phyloP scores from a whole-genome alignment of 2,113 vertebrate species.

The Zosterops lateralis region DNA sequence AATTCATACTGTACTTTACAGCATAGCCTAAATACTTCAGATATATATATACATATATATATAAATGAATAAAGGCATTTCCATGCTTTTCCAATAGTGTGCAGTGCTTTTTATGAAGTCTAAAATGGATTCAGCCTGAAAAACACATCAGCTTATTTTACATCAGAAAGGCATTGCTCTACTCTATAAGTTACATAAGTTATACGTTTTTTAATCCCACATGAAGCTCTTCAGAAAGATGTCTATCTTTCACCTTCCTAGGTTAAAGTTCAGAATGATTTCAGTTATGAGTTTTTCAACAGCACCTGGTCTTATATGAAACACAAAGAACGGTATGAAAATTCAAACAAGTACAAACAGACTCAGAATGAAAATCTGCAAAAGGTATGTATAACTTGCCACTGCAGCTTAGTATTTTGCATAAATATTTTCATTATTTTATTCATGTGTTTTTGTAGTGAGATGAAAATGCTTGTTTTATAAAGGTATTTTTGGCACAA shows the following conservation, averaged over 20 bases:
- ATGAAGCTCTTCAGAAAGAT: neutral
- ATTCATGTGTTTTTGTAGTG: neutral
- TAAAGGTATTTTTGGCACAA: neutral
- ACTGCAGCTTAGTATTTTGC: neutral
- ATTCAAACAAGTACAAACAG: neutral
- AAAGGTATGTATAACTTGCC: constrained; percentile 56
- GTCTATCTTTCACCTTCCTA: constrained; percentile 53
- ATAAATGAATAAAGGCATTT: neutral
- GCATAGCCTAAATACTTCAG: fast-evolving
- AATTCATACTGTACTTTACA: neutral
- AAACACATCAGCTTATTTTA: neutral
- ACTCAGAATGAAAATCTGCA: neutral
- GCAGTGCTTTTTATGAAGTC: neutral
- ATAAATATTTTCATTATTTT: neutral
- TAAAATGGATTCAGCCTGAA: neutral
- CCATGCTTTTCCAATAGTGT: neutral
- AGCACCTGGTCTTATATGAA: constrained; percentile 90
- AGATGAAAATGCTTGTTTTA: neutral
- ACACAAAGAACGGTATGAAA: neutral
- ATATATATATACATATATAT: too few relatives aligned
- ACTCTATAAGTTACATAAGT: neutral
- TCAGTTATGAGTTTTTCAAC: constrained; percentile 87
- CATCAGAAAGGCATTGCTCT: neutral
- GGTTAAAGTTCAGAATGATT: constrained; percentile 88
- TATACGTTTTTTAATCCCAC: neutral